phyloP scores from a whole-genome alignment of 2,113 vertebrate genomes.

The Colaptes auratus region DNA sequence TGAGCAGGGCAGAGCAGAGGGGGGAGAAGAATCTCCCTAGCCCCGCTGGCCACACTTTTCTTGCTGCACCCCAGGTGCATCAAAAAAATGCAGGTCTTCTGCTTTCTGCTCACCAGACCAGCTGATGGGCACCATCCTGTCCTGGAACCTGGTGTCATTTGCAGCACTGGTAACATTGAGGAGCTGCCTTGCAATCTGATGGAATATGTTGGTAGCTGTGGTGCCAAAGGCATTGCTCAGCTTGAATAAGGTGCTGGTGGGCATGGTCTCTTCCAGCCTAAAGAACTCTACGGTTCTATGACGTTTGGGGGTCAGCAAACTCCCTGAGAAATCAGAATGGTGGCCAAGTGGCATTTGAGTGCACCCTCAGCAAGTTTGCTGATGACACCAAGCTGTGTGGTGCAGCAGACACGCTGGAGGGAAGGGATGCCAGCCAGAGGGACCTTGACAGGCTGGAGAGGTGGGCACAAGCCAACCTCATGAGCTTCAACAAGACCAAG shows the following conservation, averaged over 20 bases:
- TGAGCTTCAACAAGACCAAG: no score
- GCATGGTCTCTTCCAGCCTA: background rate
- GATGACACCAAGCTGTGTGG: no score
- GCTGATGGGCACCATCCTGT: background rate
- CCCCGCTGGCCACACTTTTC: no score
- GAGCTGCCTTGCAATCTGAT: background rate
- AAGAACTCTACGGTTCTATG: background rate
- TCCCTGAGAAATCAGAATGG: background rate
- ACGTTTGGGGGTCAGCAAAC: background rate
- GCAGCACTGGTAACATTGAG: background rate
- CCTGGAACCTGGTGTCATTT: background rate
- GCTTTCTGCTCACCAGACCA: background rate
- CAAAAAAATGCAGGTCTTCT: background rate
- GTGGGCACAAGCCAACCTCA: no score
- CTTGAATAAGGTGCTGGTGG: background rate
- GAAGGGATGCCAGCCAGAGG: no score
- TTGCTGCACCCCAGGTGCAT: no score
- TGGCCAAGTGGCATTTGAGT: no score
- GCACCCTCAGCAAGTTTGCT: no score
- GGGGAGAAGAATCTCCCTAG: no score
- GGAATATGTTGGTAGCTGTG: background rate
- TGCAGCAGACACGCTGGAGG: no score
- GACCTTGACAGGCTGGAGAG: no score
- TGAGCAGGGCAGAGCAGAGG: no score
- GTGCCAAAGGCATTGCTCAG: background rate